Percentiles rank a stretch among this genome's conserved stretches.
phyloP scores from a whole-genome alignment of 2,113 vertebrate species.

The Myodes glareolus region DNA sequence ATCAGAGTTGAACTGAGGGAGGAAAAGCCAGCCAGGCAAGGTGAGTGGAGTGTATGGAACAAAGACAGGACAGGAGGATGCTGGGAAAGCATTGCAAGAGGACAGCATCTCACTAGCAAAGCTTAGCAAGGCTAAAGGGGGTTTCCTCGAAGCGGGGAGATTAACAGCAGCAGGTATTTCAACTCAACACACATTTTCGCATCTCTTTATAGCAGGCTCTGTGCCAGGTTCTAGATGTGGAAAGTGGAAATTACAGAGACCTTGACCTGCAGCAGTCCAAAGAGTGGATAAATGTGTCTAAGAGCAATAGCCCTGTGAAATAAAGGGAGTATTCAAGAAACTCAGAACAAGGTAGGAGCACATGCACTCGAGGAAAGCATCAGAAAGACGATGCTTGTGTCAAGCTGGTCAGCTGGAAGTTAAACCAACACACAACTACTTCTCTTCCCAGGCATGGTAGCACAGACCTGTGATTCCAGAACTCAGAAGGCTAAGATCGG shows the following conservation, averaged over 20 bases:
- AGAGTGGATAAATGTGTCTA: background rate
- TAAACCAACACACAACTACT: background rate
- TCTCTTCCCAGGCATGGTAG: background rate
- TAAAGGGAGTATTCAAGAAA: background rate
- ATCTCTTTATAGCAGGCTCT: background rate
- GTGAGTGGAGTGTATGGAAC: background rate
- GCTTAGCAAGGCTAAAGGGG: conserved; percentile 60
- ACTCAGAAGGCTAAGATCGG: background rate
- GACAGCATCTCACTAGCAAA: conserved; percentile 5
- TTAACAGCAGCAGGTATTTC: background rate
- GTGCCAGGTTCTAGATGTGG: background rate
- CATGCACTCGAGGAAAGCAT: fast-evolving
- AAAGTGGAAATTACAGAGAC: background rate
- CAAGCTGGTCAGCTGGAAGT: background rate
- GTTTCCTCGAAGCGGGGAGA: background rate
- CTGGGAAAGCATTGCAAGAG: background rate
- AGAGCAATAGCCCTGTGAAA: background rate
- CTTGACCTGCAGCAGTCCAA: background rate
- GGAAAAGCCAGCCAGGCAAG: too few species aligned
- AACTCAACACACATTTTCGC: background rate
- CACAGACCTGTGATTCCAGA: background rate
- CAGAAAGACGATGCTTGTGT: too few species aligned
- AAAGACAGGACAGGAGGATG: background rate
- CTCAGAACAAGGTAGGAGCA: background rate
- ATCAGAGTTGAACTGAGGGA: background rate